phyloP scores from a whole-genome alignment of 2,113 vertebrate genomes.

The Smithornis capensis region DNA sequence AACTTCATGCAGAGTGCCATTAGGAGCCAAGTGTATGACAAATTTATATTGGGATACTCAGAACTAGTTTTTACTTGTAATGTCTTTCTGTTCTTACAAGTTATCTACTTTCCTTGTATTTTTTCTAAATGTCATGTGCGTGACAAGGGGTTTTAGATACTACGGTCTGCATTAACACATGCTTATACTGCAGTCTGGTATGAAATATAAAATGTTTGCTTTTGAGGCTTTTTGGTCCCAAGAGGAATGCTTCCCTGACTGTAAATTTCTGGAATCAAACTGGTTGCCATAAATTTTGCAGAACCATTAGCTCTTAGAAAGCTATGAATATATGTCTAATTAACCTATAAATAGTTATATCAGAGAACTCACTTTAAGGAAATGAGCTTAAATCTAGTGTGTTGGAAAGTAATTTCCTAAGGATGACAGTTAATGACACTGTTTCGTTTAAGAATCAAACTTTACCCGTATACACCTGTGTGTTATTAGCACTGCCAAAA shows the following conservation, averaged over 20 bases:
- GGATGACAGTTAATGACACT: neutral
- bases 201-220: neutral
- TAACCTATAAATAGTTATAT: neutral
- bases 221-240: neutral
- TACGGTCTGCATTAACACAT: rapidly evolving
- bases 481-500: neutral
- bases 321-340: neutral
- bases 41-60: neutral
- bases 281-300: neutral
- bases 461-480: neutral
- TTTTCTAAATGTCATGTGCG: neutral
- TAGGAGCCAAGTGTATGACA: neutral
- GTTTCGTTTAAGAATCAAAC: neutral
- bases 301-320: neutral
- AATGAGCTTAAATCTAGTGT: neutral
- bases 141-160: neutral
- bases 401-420: neutral
- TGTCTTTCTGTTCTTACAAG: neutral
- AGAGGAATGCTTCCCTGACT: neutral
- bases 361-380: neutral
- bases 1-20: neutral
- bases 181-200: neutral
- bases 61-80: neutral
- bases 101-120: neutral
- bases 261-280: neutral